These are phyloP conservation scores for Pedionomus torquatus DNA, from an alignment of 2,113 vertebrate species.

Conservation along the genomic window DNA sequence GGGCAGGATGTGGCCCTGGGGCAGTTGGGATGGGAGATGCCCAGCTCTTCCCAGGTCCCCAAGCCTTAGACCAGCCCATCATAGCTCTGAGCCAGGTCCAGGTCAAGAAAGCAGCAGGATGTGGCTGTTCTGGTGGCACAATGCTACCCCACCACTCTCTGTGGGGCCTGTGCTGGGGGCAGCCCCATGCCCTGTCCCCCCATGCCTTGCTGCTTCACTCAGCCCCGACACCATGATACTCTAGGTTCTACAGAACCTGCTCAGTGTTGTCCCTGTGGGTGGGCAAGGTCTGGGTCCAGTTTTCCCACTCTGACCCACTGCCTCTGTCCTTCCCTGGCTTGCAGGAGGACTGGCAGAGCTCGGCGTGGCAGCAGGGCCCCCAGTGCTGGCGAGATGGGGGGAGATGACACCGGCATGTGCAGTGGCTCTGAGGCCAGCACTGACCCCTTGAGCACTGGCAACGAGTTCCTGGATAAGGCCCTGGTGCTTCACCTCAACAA, in stretches of 20 bases:
- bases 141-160: neutral
- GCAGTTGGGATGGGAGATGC: neutral
- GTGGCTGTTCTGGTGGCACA: neutral
- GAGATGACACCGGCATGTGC: constrained; percentile 8
- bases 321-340: neutral
- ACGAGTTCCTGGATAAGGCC: constrained; percentile 80
- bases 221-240: neutral
- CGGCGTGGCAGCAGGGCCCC: constrained; percentile 4
- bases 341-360: constrained; percentile 59
- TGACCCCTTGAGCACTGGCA: constrained; percentile 84
- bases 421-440: constrained; percentile 69
- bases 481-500: constrained; percentile 87
- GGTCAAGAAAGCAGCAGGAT: neutral
- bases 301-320: neutral
- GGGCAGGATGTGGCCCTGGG: neutral
- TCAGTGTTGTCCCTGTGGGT: neutral
- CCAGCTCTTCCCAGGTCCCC: neutral
- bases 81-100: neutral
- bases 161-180: neutral
- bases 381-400: neutral
- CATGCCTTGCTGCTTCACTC: neutral
- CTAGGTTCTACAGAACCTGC: neutral
- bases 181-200: neutral
- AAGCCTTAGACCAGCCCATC: neutral
- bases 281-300: neutral